Evolutionary conservation across 1,140 invertebrate species (phyloP), one percentile per base, ranked within the genome.

Genomic region (Pentalonia nigronervosa): DNA sequence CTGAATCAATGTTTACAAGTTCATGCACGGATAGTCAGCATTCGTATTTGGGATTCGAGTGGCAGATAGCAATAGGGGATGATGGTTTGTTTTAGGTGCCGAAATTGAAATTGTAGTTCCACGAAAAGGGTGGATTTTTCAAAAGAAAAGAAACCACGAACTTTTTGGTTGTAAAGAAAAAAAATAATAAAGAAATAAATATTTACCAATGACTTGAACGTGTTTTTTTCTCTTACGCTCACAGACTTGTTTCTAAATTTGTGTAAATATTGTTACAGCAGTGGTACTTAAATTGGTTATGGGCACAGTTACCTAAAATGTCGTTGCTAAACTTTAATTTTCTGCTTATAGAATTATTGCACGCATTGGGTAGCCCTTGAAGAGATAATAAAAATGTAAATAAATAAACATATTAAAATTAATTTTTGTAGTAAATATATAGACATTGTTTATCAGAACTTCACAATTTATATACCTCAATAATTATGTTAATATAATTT

Each of bases 1-100:
- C 91, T 93, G 91, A 93, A 93, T 93, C 91, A 93, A 93, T 93
- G 91, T 93, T 93, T 93, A 93, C 91, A 93, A 93, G 91, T 84
- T 93, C 91, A 56, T 86, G 91, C 91, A 93, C 91, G 91, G 91
- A 93, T 93, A 86, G 91, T 84, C 91, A 56, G 91, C 48, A 45
- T 53, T 45, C 91, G 76, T 93, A 93, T 93, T 93, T 50, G 81
- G 76, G 48, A 50, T 92, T 50, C 81, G 91, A 53, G 76, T 36
- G 91, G 90, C 25, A 48, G 47, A 36, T 48, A 17, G 4, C 45
- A 20, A 8, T 34, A 50, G 81, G 81, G 81, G 81, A 86, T 3
- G 67, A 93, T 30, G 81, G 91, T 93, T 93, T 93, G 91, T 84
- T 93, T 93, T 93, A 93, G 91, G 91, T 93, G 91, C 81, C 48